Evolutionary conservation across 2,113 vertebrate genomes (phyloP), one percentile per base, ranked within the genome.

Genomic region (Sinocyclocheilus anophthalmus): DNA sequence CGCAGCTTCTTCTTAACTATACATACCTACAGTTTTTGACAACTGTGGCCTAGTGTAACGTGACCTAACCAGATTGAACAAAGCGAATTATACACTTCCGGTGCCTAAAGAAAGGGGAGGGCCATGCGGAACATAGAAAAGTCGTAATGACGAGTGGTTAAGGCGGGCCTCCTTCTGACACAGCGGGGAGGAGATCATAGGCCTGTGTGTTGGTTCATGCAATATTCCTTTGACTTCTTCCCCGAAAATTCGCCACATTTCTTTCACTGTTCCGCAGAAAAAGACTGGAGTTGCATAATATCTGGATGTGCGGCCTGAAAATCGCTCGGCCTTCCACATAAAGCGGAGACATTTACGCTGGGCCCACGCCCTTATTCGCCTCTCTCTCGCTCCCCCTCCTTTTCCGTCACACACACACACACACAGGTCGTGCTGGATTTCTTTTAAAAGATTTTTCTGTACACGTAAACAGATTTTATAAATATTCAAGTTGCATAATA

Each of bases 41-140:
- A 24, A 22, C 12, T 83, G 48, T 73, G 81, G 48, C 30, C 65
- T 57, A 33, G 26, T 14, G 63, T 73, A 73, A 83, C 50, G 33
- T 70, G 81, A 72, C 50, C 33, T 69, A 18, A 18, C 67, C 81
- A 33, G 63, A 82, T 22, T 69, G 42, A 82, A 83, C 81, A 83
- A 73, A 72, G 81, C 81, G 50, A 70, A 82, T 81, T 48, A 24
- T 55, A 69, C 30, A 73, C 76, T 85, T 84, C 87, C 57, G 42
- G 77, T 69, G 70, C 69, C 83, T 84, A 84, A 75, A 72, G 82
- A 87, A 87, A 55, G 69, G 55, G 82, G 65, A 79, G 69, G 77
- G 85, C 79, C 79, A 24, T 76, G 69, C 57, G 65, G 30, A 78
- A 78, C 59, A 78, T 63, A 65, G 63, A 69, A 82, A 82, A 69